Conservation (phyloP, 2,113 vertebrate species). For the Mola mola region DNA sequence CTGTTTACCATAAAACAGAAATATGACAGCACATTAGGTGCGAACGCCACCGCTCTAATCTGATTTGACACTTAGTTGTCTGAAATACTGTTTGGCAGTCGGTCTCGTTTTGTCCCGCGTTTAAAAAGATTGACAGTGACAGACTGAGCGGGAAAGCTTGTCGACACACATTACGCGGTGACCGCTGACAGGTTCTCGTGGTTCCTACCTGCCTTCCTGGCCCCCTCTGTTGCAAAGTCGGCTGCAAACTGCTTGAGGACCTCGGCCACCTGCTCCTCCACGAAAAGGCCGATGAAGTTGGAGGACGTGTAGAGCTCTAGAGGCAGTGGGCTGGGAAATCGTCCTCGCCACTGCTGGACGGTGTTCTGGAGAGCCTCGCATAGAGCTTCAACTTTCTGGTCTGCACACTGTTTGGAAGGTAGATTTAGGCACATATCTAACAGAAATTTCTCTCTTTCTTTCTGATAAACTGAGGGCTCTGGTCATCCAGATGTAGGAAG, state of each 20-base stretch:
- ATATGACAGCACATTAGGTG: slow-evolving; percentile 15
- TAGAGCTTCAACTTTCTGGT: slow-evolving; percentile 91
- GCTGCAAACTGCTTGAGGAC: slow-evolving; percentile 93
- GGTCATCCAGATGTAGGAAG: no score
- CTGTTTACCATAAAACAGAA: slow-evolving; percentile 1
- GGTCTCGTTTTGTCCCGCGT: background rate
- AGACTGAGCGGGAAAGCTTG: slow-evolving; percentile 9
- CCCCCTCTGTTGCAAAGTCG: slow-evolving; percentile 89
- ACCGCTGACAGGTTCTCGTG: background rate
- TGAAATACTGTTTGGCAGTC: slow-evolving; percentile 11
- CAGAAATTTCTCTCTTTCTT: no score
- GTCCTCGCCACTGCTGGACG: slow-evolving; percentile 89
- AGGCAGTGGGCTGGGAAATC: slow-evolving; percentile 89
- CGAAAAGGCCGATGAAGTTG: slow-evolving; percentile 97
- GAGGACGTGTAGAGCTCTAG: slow-evolving; percentile 95
- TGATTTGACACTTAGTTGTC: slow-evolving; percentile 32
- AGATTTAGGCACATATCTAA: no score
- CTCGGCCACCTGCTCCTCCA: slow-evolving; percentile 93
- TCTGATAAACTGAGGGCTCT: no score
- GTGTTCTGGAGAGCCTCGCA: slow-evolving; percentile 89
- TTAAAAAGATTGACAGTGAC: slow-evolving; percentile 11
- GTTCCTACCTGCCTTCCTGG: slow-evolving; percentile 88
- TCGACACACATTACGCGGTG: background rate
- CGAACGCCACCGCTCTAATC: slow-evolving; percentile 27
- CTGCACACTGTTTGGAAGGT: slow-evolving; percentile 85